Conservation (phyloP, 2,888 invertebrate genomes). For the Amiota mariae region DNA sequence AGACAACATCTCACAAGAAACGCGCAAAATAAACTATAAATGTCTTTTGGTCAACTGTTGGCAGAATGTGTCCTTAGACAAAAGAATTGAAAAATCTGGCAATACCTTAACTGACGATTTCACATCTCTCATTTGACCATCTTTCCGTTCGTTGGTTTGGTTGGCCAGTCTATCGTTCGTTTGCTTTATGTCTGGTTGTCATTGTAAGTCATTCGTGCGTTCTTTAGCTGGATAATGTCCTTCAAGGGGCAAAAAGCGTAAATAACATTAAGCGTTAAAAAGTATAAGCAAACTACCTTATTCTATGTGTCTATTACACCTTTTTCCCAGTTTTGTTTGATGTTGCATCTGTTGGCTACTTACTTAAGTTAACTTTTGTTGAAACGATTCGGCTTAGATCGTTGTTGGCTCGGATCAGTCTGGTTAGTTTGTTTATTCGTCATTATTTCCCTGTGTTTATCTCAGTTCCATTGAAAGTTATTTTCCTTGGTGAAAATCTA, state of each 20-base stretch:
- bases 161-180: constrained; percentile 57
- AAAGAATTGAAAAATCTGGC: too few relatives aligned
- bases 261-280: constrained; percentile 70
- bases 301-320: neutral
- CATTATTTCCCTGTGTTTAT: constrained; percentile 66
- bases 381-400: neutral
- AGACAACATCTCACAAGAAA: neutral
- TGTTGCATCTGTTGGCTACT: constrained; percentile 17
- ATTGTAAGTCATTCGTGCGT: constrained; percentile 64
- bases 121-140: neutral
- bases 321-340: constrained; percentile 7
- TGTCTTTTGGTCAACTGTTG: constrained; percentile 66
- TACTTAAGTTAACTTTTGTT: constrained; percentile 40
- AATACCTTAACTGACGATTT: too few relatives aligned
- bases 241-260: constrained; percentile 61
- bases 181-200: constrained; percentile 56
- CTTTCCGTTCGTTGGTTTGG: constrained; percentile 39
- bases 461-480: neutral
- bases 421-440: constrained; percentile 40
- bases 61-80: constrained; percentile 23
- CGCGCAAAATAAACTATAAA: constrained; percentile 47
- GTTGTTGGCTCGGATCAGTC: neutral
- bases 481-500: too few relatives aligned
- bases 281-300: constrained; percentile 2
- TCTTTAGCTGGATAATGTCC: constrained; percentile 63